Conservation (phyloP, 2,797 vertebrate genomes). For the Liasis olivaceus region DNA sequence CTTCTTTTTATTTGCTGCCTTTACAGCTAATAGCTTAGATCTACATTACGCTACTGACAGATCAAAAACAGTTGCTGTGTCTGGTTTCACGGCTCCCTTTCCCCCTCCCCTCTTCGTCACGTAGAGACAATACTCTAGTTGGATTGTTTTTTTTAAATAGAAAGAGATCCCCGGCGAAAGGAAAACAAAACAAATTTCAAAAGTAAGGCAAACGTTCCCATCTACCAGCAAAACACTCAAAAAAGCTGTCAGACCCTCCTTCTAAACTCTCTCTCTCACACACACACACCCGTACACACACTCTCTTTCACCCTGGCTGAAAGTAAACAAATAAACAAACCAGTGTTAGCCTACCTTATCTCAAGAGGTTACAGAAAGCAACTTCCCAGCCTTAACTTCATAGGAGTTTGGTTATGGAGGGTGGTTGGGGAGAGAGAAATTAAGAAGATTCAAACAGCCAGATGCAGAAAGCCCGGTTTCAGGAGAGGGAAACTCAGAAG, state of each 20-base stretch:
- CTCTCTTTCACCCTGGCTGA: slow-evolving; percentile 55
- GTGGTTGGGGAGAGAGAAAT: slow-evolving; percentile 81
- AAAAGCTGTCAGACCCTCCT: slow-evolving; percentile 70
- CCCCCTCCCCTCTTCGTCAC: slow-evolving; percentile 41
- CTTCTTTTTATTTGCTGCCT: slow-evolving; percentile 78
- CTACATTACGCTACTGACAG: slow-evolving; percentile 88
- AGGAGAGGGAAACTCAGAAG: slow-evolving; percentile 88
- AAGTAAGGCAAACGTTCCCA: slow-evolving; percentile 15
- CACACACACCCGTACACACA: slow-evolving; percentile 69
- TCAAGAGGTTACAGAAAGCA: slow-evolving; percentile 87
- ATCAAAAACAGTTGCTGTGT: slow-evolving; percentile 80
- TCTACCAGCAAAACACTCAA: slow-evolving; percentile 75
- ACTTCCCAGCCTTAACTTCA: slow-evolving; percentile 90
- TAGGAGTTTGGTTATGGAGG: slow-evolving; percentile 79
- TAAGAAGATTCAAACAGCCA: slow-evolving; percentile 85
- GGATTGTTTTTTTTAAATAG: slow-evolving; percentile 56
- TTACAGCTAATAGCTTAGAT: slow-evolving; percentile 81
- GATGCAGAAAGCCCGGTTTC: slow-evolving; percentile 82
- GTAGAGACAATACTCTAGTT: slow-evolving; percentile 81
- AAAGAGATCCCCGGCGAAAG: slow-evolving; percentile 69
- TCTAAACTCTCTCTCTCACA: not conserved
- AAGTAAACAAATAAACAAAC: slow-evolving; percentile 48
- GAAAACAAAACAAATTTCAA: slow-evolving; percentile 69
- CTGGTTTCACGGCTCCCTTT: slow-evolving; percentile 73
- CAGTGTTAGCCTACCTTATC: slow-evolving; percentile 94